phyloP scores from a whole-genome alignment of 2,113 vertebrate species.

The Seriola dumerili region DNA sequence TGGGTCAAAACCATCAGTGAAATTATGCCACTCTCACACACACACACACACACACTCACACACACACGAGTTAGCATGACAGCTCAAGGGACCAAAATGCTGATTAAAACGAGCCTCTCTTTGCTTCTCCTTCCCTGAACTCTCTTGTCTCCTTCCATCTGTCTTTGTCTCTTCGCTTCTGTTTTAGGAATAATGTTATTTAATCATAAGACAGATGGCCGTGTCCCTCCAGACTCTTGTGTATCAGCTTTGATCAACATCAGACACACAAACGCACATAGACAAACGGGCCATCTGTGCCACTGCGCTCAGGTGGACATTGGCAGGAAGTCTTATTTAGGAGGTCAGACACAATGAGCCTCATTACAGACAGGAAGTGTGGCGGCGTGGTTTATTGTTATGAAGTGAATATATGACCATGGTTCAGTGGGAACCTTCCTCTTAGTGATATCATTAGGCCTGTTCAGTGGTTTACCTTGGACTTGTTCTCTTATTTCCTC shows the following conservation, averaged over 20 bases:
- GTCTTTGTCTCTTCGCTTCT: slow-evolving; percentile 12
- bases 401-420: slow-evolving; percentile 1
- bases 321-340: slow-evolving; percentile 70
- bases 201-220: slow-evolving; percentile 66
- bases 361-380: slow-evolving; percentile 63
- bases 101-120: slow-evolving; percentile 57
- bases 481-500: not conserved
- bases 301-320: slow-evolving; percentile 63
- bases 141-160: slow-evolving; percentile 34
- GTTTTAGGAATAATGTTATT: slow-evolving; percentile 50
- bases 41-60: slow-evolving; percentile 14
- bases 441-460: slow-evolving; percentile 4
- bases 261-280: slow-evolving; percentile 23
- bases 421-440: slow-evolving; percentile 13
- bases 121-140: slow-evolving; percentile 24
- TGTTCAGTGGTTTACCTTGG: not conserved
- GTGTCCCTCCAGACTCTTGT: slow-evolving; percentile 48
- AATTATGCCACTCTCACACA: slow-evolving; percentile 65
- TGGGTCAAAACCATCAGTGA: slow-evolving; percentile 76
- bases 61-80: slow-evolving; percentile 28
- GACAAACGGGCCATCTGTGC: slow-evolving; percentile 65
- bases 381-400: slow-evolving; percentile 37
- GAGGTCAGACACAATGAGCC: slow-evolving; percentile 64
- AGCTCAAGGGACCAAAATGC: slow-evolving; percentile 56
- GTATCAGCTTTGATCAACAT: slow-evolving; percentile 71